Percentiles rank a stretch among this genome's conserved stretches.
Evolutionary conservation across 2,113 vertebrate species (phyloP).

Genomic region (Panthera uncia): DNA sequence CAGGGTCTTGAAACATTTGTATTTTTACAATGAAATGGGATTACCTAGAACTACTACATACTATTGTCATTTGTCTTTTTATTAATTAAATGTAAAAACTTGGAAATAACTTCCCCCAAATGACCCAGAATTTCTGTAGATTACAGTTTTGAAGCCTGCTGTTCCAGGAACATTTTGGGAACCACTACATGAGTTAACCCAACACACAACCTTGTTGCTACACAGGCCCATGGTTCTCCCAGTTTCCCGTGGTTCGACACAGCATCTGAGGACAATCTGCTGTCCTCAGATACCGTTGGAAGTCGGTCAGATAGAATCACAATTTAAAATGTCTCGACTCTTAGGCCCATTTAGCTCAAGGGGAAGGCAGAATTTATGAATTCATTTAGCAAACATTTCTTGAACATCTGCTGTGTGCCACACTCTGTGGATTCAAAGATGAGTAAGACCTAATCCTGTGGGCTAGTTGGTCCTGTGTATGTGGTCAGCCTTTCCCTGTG

Average conservation of each 20-base stretch:
- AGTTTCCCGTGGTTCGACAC: neutral
- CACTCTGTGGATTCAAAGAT: neutral
- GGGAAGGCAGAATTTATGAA: neutral
- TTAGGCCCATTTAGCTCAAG: neutral
- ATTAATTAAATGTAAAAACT: neutral
- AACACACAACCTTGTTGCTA: neutral
- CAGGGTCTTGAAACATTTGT: neutral
- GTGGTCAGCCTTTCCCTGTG: neutral
- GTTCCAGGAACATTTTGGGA: neutral
- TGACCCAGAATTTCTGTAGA: neutral
- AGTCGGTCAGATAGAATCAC: neutral
- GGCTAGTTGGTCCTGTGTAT: neutral
- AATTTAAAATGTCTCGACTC: neutral
- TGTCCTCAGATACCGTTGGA: neutral
- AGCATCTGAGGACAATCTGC: neutral
- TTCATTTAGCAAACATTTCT: neutral
- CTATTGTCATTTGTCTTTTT: neutral
- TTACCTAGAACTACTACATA: neutral
- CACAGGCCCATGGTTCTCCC: neutral
- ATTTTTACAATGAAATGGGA: neutral
- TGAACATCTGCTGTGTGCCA: constrained; percentile 11
- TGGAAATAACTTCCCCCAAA: neutral
- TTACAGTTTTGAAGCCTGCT: neutral
- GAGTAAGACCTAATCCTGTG: neutral
- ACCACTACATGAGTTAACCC: neutral